These are phyloP conservation scores for Antechinus stuartii DNA, from an alignment of 2,113 vertebrate species.

Conservation along the genomic window DNA sequence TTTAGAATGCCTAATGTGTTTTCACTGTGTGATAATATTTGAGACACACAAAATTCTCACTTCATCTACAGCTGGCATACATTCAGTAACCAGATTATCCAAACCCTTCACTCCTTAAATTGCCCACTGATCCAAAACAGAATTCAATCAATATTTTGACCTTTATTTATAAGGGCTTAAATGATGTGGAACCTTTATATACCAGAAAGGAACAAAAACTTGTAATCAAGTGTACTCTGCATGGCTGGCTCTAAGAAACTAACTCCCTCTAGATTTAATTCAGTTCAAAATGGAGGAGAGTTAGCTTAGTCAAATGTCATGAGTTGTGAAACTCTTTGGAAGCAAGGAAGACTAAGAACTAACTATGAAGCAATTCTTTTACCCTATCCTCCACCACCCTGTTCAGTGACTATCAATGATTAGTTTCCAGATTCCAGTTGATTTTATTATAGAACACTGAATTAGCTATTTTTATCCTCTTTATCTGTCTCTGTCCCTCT, in stretches of 20 bases:
- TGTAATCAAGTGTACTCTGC: background rate
- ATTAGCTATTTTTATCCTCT: background rate
- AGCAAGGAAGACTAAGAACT: background rate
- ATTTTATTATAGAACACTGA: background rate
- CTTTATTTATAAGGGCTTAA: background rate
- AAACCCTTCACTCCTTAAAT: constrained; percentile 1
- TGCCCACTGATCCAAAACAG: constrained; percentile 9
- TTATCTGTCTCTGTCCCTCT: background rate
- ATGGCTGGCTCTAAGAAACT: background rate
- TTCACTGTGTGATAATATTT: background rate
- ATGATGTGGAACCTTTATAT: background rate
- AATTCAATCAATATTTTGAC: constrained; percentile 21
- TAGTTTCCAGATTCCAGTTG: background rate
- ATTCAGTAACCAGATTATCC: background rate
- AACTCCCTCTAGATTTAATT: background rate
- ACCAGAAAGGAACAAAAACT: background rate
- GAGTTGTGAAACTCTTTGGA: background rate
- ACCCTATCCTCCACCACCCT: background rate
- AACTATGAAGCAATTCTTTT: background rate
- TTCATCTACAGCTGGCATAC: background rate
- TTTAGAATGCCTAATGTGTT: background rate
- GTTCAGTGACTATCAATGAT: background rate
- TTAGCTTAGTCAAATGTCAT: background rate
- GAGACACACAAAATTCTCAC: background rate
- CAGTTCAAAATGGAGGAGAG: background rate